Base-by-base conservation (phyloP, 2,888 invertebrate genomes). In the Eurytoma californica region DNA sequence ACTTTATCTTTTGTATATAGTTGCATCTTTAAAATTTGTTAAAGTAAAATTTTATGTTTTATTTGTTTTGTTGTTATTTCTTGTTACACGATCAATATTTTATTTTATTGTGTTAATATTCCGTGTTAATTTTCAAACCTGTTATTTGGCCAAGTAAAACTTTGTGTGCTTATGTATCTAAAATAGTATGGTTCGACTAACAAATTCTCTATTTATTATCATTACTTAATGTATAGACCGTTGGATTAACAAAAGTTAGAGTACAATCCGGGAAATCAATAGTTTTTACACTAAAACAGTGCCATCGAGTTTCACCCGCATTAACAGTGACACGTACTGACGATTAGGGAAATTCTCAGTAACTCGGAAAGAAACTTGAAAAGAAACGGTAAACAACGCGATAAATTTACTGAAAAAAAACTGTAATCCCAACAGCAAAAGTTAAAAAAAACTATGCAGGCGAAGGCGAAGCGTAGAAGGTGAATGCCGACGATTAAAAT, bases 201-300 rank as follows among this genome's bases (percentile, higher is more conserved):
- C 3, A 39, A 39, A 14, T 53, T 12, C 0, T 4, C 1, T 12
- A 9, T 53, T 53, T 53, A 53, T n/a, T 53, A 2, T n/a, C 13
- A 13, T 14, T 14, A 53, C 1, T 14, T 3, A 53, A 53, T 3
- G 3, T 53, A 53, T 9, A 53, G 14, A 2, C 49, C 13, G 2
- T 20, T 57, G 20, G 14, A 20, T 16, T 49, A 9, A 16, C 24
- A 30, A 68, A 70, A n/a, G 28, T 72, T 12, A 72, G 3, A n/a
- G 0, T 18, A 18, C 61, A 18, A 30, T 61, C 72, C 72, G 61
- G 72, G 61, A 72, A 72, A 72, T 72, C 72, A 47, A 72, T 72
- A 72, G 30, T 78, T 39, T 57, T 69, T 24, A 57, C 57, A 18
- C 28, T 53, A 24, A 2, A 24, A 24, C 24, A 24, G 24, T 24